These are phyloP conservation scores for Coenonympha arcania DNA, from an alignment of 2,888 invertebrate species.

Conservation along the genomic window DNA sequence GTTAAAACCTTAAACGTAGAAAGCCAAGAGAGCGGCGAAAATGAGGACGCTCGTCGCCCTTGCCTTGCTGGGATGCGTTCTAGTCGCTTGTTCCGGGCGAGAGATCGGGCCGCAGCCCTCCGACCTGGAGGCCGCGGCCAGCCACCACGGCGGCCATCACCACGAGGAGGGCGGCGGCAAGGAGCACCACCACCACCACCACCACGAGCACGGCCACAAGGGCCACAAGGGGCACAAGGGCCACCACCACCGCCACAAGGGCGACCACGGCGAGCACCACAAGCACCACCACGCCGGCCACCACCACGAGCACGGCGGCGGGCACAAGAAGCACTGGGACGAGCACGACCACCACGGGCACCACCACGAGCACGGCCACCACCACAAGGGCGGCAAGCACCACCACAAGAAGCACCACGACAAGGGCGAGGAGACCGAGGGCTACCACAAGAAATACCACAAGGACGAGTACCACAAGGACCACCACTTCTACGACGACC, in stretches of 20 bases:
- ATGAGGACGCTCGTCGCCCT: conserved; percentile 70
- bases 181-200: conserved; percentile 79
- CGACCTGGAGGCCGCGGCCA: conserved; percentile 70
- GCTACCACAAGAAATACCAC: conserved; percentile 88
- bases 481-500: conserved; percentile 91
- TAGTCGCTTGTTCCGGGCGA: conserved; percentile 52
- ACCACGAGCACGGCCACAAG: conserved; percentile 79
- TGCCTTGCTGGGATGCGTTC: conserved; percentile 52
- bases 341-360: conserved; percentile 82
- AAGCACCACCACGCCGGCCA: conserved; percentile 84
- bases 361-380: conserved; percentile 84
- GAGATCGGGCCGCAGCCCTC: conserved; percentile 50
- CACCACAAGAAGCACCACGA: conserved; percentile 88
- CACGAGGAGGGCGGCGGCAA: conserved; percentile 80
- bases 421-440: conserved; percentile 86
- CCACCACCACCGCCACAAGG: conserved; percentile 84
- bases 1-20: conserved; percentile 54
- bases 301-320: conserved; percentile 83
- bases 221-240: conserved; percentile 85
- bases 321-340: conserved; percentile 85
- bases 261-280: conserved; percentile 82
- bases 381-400: conserved; percentile 85
- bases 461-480: conserved; percentile 91
- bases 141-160: conserved; percentile 65
- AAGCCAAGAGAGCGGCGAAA: conserved; percentile 27